These are phyloP conservation scores for Falco concolor DNA, from an alignment of 2,797 vertebrate genomes.

Conservation along the genomic window DNA sequence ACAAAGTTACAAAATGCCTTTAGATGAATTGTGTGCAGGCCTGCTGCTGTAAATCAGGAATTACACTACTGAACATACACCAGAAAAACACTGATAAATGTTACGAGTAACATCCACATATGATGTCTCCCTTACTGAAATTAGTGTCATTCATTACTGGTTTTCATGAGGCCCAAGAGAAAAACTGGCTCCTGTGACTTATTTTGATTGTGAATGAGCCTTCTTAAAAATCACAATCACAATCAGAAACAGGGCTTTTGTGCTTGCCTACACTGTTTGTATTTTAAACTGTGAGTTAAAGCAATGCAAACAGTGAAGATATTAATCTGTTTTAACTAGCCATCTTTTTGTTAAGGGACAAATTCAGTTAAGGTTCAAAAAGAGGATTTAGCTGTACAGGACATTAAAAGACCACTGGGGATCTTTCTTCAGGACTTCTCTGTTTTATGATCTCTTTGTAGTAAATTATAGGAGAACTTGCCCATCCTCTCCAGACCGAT, in stretches of 20 bases:
- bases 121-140: background rate
- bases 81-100: background rate
- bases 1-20: background rate
- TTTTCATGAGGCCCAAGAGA: background rate
- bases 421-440: background rate
- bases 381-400: background rate
- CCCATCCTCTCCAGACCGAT: background rate
- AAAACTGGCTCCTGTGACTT: background rate
- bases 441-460: background rate
- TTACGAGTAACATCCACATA: fast-evolving
- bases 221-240: background rate
- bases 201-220: background rate
- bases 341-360: background rate
- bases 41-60: background rate
- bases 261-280: background rate
- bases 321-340: background rate
- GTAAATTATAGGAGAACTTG: background rate
- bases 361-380: background rate
- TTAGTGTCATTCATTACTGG: background rate
- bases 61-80: background rate
- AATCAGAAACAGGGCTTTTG: background rate
- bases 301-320: background rate
- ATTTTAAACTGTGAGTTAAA: background rate
- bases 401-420: background rate
- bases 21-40: background rate